Evolutionary conservation across 2,888 invertebrate species (phyloP).

Genomic region (Terebella lapidaria): DNA sequence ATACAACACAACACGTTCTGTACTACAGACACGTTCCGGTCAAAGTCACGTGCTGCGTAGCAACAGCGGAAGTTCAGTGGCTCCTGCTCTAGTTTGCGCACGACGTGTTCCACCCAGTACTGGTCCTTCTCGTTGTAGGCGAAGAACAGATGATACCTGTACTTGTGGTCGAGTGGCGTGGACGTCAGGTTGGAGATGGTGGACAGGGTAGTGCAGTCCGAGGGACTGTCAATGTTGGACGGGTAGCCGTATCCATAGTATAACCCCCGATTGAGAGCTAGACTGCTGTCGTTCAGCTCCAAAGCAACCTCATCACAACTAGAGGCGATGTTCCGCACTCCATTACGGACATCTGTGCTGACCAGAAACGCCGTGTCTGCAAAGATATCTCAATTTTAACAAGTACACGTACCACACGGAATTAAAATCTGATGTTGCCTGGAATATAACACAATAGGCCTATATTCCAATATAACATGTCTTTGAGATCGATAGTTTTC

Average conservation of each 20-base stretch:
- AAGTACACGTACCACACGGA: too few relatives aligned
- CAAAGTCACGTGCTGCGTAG: slow-evolving; percentile 26
- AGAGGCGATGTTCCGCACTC: background rate
- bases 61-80: slow-evolving; percentile 36
- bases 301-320: slow-evolving; percentile 14
- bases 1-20: slow-evolving; percentile 38
- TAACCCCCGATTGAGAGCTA: slow-evolving; percentile 4
- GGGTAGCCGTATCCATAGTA: slow-evolving; percentile 5
- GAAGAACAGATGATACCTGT: slow-evolving; percentile 39
- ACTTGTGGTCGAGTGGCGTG: slow-evolving; percentile 31
- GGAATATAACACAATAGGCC: too few relatives aligned
- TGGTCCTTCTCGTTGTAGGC: slow-evolving; percentile 34
- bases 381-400: too few relatives aligned
- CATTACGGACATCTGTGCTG: slow-evolving; percentile 11
- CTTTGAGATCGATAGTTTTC: too few relatives aligned
- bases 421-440: too few relatives aligned
- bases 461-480: too few relatives aligned
- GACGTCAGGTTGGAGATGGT: slow-evolving; percentile 16
- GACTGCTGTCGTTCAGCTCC: slow-evolving; percentile 12
- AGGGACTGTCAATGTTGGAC: slow-evolving; percentile 13
- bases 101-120: slow-evolving; percentile 33
- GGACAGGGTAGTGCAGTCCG: slow-evolving; percentile 18
- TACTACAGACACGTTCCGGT: slow-evolving; percentile 13
- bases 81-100: slow-evolving; percentile 30
- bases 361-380: slow-evolving; percentile 17